A percentile compares a stretch with the other conserved stretches of the same genome.
Conservation (phyloP, 2,797 vertebrate genomes). For the Emydoidea blandingii region DNA sequence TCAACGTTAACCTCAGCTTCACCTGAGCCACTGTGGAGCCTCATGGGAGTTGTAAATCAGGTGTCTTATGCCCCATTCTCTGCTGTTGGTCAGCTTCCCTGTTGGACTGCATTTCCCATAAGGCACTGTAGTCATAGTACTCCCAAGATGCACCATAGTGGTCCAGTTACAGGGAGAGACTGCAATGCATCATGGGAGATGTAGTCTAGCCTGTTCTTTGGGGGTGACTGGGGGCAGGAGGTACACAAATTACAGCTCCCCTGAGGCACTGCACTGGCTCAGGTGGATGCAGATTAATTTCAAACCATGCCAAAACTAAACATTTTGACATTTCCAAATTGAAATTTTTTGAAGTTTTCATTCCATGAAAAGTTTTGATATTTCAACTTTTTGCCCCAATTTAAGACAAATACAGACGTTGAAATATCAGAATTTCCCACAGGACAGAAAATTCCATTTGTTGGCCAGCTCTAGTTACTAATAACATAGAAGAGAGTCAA, state of each 20-base stretch:
- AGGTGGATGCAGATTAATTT: not conserved
- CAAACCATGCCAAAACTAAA: not conserved
- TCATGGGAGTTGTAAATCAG: not conserved
- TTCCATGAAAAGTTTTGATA: not conserved
- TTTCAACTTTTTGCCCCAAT: not conserved
- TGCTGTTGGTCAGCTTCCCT: not conserved
- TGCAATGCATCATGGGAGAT: not conserved
- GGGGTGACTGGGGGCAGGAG: not conserved
- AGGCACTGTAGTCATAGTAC: not conserved
- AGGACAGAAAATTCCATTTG: not conserved
- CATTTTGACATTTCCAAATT: too few relatives aligned
- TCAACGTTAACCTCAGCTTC: not conserved
- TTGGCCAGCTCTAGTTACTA: not conserved
- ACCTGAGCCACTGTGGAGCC: not conserved
- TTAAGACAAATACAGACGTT: not conserved
- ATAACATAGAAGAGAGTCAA: accelerated
- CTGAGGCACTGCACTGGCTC: not conserved
- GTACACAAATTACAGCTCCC: not conserved
- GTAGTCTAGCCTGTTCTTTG: not conserved
- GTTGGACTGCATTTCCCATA: not conserved
- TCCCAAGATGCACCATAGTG: not conserved
- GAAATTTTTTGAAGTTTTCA: too few relatives aligned
- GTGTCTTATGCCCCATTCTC: not conserved
- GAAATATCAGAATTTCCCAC: not conserved
- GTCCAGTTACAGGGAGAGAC: not conserved